These are phyloP conservation scores for Papilio helenus DNA, from an alignment of 1,140 invertebrate genomes.

Conservation along the genomic window DNA sequence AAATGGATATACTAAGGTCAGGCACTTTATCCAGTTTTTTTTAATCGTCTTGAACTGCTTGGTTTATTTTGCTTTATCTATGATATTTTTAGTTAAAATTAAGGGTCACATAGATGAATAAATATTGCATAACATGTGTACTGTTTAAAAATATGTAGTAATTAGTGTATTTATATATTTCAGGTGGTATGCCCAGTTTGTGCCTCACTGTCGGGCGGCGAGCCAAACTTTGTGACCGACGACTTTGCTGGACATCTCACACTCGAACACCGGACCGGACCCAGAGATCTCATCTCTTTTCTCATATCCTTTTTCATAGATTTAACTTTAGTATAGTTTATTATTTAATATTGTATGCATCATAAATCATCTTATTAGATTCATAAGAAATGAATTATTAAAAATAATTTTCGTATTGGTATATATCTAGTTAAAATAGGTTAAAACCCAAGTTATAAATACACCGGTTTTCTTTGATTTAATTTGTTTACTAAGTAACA, in stretches of 20 bases:
- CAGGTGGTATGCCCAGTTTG: conserved; percentile 97
- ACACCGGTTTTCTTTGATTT: neutral
- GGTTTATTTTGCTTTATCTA: too few species aligned
- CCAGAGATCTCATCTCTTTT: conserved; percentile 94
- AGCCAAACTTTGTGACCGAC: conserved; percentile 98
- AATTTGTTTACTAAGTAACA: conserved; percentile 5
- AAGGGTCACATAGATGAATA: neutral
- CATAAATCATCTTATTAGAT: too few species aligned
- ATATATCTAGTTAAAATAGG: too few species aligned
- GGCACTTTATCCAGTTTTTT: too few species aligned
- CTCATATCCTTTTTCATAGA: conserved; percentile 86
- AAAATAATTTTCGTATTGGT: too few species aligned
- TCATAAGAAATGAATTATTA: too few species aligned
- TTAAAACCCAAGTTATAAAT: too few species aligned
- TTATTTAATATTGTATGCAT: neutral
- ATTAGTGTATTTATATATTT: conserved; percentile 39
- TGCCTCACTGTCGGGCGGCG: conserved; percentile 96
- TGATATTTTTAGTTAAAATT: neutral
- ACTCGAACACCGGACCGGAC: conserved; percentile 95
- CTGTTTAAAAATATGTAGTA: neutral
- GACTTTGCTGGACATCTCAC: conserved; percentile 98
- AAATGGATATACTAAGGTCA: too few species aligned
- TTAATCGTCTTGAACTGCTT: too few species aligned
- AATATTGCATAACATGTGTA: neutral
- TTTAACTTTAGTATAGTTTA: conserved; percentile 18